Base-by-base conservation (phyloP, 2,888 invertebrate species). In the Xestia sexstrigata region DNA sequence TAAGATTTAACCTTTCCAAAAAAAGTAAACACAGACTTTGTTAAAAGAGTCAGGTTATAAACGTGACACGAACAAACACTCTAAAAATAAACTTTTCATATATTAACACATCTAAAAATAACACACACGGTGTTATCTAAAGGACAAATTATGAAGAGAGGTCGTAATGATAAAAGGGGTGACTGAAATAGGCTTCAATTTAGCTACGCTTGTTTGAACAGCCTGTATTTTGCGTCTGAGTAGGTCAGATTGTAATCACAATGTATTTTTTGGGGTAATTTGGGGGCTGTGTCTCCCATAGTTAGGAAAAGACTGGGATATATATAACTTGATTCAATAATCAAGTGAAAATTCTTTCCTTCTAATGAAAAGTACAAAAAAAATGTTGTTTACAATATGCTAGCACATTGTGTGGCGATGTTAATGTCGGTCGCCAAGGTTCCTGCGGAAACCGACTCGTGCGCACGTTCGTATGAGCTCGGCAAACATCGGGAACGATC, bases 351-450 rank as follows among this genome's bases (percentile, higher is more conserved):
- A 30, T 49, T 52, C 26, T 52, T 42, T 62, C 17, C 45, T 60
- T 67, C 39, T n/a, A 65, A 58, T 65, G n/a, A 62, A 65, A 67
- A 62, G 45, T 75, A 78, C 23, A 26, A 84, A 89, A 88, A 86
- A 88, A 89, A 79, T 49, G 65, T 83, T 89, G 89, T 91, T 90
- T 89, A 88, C 86, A 89, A 86, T 76, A 76, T 67, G 63, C 62
- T 6, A 65, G 67, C 68, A 81, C 69, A 30, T 84, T 60, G 75
- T 75, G 67, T 78, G 75, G 70, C 66, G 81, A 82, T 79, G 85
- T 85, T 86, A 87, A 87, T 87, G 78, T 85, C 89, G 79, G 89
- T 90, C 91, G 88, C 86, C 93, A 92, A 92, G 92, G 91, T 91
- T 91, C 80, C 84, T 80, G 58, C 88, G 88, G 90, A 89, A 88